Percentiles rank a stretch among this genome's conserved stretches.
phyloP scores from a whole-genome alignment of 2,113 vertebrate genomes.

The Myanophis thanlyinensis region DNA sequence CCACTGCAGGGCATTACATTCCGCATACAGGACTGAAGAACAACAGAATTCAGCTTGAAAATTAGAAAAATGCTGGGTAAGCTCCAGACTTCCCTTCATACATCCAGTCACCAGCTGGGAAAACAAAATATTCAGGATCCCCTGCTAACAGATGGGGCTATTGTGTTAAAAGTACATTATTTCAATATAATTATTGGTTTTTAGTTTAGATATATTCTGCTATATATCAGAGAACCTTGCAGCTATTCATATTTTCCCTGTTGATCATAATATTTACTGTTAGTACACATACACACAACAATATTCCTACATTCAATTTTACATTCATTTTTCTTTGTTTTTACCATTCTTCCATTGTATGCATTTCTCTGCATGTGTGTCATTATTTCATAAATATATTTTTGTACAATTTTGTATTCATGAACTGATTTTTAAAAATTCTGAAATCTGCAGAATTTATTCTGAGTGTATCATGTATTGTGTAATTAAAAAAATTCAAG shows the following conservation, averaged over 20 bases:
- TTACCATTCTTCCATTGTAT: neutral
- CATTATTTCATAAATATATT: neutral
- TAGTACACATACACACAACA: too few relatives aligned
- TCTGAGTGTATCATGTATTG: neutral
- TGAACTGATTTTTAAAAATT: neutral
- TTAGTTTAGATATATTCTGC: neutral
- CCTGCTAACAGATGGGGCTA: neutral
- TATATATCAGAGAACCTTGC: neutral
- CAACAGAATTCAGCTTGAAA: neutral
- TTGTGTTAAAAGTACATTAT: conserved; percentile 17
- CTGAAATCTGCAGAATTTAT: neutral
- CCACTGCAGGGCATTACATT: neutral
- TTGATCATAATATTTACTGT: too few relatives aligned
- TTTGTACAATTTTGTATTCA: neutral
- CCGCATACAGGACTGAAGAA: neutral
- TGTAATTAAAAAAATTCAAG: neutral
- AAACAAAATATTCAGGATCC: conserved; percentile 1
- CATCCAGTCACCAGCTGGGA: conserved; percentile 10
- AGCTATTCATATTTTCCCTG: neutral
- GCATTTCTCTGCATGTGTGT: neutral
- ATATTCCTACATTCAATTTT: neutral
- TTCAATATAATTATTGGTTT: neutral
- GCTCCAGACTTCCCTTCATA: neutral
- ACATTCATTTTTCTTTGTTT: neutral
- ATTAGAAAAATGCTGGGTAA: neutral